phyloP scores from a whole-genome alignment of 1,140 invertebrate genomes.

The Drosophila erecta region DNA sequence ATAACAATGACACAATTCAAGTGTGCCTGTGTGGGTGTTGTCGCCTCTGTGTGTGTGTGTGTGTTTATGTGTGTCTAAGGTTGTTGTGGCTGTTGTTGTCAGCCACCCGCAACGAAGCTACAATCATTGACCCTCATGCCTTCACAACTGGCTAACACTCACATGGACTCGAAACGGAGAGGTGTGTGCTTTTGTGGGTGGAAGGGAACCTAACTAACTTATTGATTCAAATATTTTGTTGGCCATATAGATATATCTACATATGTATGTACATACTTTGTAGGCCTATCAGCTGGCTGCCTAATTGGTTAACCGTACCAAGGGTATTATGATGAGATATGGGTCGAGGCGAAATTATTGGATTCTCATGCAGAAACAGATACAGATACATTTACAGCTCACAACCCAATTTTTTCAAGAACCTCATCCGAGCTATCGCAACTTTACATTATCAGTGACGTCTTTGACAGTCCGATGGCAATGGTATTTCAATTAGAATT shows the following conservation, averaged over 20 bases:
- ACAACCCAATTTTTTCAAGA: slow-evolving; percentile 12
- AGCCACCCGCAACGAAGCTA: slow-evolving; percentile 50
- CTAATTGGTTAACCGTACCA: slow-evolving; percentile 45
- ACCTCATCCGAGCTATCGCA: neutral
- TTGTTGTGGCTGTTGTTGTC: slow-evolving; percentile 28
- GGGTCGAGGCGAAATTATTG: slow-evolving; percentile 24
- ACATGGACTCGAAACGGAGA: neutral
- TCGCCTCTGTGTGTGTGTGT: slow-evolving; percentile 11
- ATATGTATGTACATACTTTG: slow-evolving; percentile 8
- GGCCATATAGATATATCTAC: neutral
- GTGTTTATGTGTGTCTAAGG: slow-evolving; percentile 10
- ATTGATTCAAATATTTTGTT: slow-evolving; percentile 45
- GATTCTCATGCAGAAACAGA: slow-evolving; percentile 16
- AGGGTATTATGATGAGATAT: slow-evolving; percentile 40
- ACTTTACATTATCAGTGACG: neutral
- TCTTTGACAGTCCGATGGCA: neutral
- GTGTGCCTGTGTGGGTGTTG: slow-evolving; percentile 16
- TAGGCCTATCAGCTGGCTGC: slow-evolving; percentile 23
- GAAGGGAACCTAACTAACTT: slow-evolving; percentile 30
- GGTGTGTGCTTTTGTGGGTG: slow-evolving; percentile 14
- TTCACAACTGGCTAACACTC: slow-evolving; percentile 17
- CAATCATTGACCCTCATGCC: slow-evolving; percentile 53
- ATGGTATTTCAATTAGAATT: neutral
- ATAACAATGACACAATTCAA: slow-evolving; percentile 61
- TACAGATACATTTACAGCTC: neutral